These are phyloP conservation scores for Frankliniella fusca DNA, from an alignment of 2,888 invertebrate genomes.

Conservation along the genomic window DNA sequence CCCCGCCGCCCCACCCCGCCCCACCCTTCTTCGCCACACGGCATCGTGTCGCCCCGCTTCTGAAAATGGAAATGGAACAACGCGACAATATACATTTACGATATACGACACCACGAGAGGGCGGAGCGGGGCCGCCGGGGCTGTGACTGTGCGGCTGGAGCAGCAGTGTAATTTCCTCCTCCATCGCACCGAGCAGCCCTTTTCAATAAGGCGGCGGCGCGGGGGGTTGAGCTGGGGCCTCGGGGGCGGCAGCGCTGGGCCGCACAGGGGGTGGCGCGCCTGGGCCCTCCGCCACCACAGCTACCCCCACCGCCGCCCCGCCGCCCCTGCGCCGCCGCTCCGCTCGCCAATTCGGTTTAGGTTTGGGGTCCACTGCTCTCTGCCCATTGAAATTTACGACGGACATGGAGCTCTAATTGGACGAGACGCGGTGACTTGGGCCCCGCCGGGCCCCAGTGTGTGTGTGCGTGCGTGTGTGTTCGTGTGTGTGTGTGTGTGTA, in stretches of 20 bases:
- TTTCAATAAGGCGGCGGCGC: background rate
- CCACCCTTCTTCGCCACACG: background rate
- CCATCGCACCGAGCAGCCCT: background rate
- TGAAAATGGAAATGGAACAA: background rate
- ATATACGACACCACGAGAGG: background rate
- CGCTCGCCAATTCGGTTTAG: background rate
- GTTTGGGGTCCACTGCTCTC: background rate
- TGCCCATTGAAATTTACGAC: conserved; percentile 3
- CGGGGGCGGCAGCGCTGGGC: background rate
- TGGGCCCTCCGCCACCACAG: no score
- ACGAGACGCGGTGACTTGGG: background rate
- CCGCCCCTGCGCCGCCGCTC: background rate
- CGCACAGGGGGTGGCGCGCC: background rate
- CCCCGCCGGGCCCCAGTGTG: no score
- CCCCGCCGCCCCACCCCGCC: background rate
- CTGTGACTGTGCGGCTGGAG: background rate
- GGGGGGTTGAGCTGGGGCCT: background rate
- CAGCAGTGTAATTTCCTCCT: background rate
- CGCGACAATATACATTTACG: background rate
- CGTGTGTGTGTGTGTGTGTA: no score
- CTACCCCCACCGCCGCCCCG: background rate
- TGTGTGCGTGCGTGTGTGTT: no score
- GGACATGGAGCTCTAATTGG: conserved; percentile 19
- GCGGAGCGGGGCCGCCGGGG: background rate
- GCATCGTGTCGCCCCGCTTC: background rate